Percentiles rank a stretch among this genome's conserved stretches.
Evolutionary conservation across 2,113 vertebrate genomes (phyloP).

Genomic region (Nesogale talazaci): DNA sequence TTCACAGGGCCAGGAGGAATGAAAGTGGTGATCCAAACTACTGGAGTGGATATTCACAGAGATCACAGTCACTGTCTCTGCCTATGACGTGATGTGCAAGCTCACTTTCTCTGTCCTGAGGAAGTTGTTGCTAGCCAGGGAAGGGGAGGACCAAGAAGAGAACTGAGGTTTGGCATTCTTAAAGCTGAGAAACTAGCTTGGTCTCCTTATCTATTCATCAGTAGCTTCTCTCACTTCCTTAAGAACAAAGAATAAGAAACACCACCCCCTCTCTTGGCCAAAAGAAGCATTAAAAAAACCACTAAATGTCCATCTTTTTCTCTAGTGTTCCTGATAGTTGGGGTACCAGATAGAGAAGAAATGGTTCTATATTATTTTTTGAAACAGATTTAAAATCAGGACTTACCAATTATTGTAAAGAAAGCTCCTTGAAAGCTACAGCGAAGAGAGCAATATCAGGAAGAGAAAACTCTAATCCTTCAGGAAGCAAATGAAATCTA

Average conservation of each 20-base stretch:
- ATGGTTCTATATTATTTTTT: not conserved
- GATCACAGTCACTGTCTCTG: constrained; percentile 13
- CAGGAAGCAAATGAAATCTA: constrained; percentile 63
- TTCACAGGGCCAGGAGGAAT: constrained; percentile 43
- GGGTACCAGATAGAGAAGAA: not conserved
- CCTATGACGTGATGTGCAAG: constrained; percentile 26
- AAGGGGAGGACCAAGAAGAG: not conserved
- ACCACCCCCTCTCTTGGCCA: constrained; percentile 48
- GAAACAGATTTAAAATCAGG: not conserved
- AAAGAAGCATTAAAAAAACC: constrained; percentile 29
- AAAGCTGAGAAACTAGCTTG: constrained; percentile 20
- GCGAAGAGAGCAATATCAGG: not conserved
- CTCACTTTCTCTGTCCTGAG: constrained; percentile 30
- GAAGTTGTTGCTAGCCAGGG: constrained; percentile 34
- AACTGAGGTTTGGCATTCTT: not conserved
- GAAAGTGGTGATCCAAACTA: constrained; percentile 43
- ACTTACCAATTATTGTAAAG: constrained; percentile 40
- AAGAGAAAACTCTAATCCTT: constrained; percentile 62
- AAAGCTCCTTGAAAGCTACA: constrained; percentile 41
- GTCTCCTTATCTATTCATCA: not conserved
- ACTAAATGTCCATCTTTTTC: constrained; percentile 14
- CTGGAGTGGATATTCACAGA: constrained; percentile 47
- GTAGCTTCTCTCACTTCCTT: constrained; percentile 6
- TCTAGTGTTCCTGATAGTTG: constrained; percentile 38
- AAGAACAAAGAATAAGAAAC: constrained; percentile 38